These are phyloP conservation scores for Trochalopteron elliotii DNA, from an alignment of 2,113 vertebrate genomes.

Conservation along the genomic window DNA sequence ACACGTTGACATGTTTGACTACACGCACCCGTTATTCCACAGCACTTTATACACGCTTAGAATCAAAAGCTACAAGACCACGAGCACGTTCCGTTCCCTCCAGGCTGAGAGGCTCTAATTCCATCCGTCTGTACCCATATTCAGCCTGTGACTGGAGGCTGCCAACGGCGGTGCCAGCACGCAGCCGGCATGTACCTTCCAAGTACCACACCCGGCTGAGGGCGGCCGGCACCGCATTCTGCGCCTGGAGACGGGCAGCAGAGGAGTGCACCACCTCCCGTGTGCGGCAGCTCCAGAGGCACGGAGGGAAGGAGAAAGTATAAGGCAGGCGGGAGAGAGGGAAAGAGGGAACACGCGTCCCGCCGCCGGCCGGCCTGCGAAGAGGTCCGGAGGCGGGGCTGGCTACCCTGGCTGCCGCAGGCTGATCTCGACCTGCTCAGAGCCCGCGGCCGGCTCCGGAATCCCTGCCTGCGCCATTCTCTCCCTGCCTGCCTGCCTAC, in stretches of 20 bases:
- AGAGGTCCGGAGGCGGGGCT: not conserved
- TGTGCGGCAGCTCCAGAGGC: not conserved
- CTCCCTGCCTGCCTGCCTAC: no score
- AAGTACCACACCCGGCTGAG: rapidly evolving
- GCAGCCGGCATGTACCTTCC: rapidly evolving
- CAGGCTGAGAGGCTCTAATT: not conserved
- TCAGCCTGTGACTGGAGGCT: rapidly evolving
- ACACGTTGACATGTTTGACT: no score
- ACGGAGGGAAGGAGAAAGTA: not conserved
- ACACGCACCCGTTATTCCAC: no score
- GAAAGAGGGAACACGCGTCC: not conserved
- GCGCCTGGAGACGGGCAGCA: rapidly evolving
- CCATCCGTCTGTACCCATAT: rapidly evolving
- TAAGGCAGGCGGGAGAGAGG: not conserved
- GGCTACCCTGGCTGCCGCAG: not conserved
- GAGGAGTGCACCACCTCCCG: rapidly evolving
- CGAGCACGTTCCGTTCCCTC: rapidly evolving
- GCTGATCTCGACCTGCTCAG: not conserved
- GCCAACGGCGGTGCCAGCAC: rapidly evolving
- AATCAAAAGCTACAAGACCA: not conserved
- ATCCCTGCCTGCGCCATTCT: not conserved
- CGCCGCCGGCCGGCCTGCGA: no score
- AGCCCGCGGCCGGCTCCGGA: not conserved
- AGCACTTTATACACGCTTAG: rapidly evolving
- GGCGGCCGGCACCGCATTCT: rapidly evolving